Evolutionary conservation across 2,797 vertebrate species (phyloP).

Genomic region (Columba guinea): DNA sequence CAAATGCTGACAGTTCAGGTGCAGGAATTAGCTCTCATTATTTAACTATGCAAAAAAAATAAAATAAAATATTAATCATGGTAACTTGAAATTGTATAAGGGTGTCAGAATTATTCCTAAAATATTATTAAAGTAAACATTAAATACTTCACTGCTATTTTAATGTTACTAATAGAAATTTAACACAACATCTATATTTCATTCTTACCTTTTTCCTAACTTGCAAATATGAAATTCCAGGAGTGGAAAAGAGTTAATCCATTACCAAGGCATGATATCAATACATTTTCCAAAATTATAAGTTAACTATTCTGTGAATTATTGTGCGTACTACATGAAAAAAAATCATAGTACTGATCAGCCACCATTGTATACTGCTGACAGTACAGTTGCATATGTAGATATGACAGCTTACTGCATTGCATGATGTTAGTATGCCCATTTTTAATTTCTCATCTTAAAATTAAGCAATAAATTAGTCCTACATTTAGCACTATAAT

Average conservation of each 20-base stretch:
- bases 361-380: neutral
- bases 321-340: neutral
- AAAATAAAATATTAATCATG: neutral
- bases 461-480: neutral
- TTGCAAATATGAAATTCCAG: neutral
- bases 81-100: neutral
- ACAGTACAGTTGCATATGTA: neutral
- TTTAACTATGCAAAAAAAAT: neutral
- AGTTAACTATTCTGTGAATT: neutral
- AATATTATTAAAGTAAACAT: neutral
- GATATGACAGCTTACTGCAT: neutral
- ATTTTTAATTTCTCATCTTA: neutral
- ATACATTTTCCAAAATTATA: neutral
- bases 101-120: neutral
- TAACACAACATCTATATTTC: neutral
- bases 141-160: neutral
- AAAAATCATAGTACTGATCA: neutral
- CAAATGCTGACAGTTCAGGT: neutral
- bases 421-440: neutral
- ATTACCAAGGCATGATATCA: neutral
- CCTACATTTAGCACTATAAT: neutral
- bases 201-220: neutral
- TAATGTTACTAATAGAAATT: neutral
- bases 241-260: neutral
- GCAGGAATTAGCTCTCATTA: neutral